Evolutionary conservation across 2,888 invertebrate genomes (phyloP).

Genomic region (Eulithis testata): DNA sequence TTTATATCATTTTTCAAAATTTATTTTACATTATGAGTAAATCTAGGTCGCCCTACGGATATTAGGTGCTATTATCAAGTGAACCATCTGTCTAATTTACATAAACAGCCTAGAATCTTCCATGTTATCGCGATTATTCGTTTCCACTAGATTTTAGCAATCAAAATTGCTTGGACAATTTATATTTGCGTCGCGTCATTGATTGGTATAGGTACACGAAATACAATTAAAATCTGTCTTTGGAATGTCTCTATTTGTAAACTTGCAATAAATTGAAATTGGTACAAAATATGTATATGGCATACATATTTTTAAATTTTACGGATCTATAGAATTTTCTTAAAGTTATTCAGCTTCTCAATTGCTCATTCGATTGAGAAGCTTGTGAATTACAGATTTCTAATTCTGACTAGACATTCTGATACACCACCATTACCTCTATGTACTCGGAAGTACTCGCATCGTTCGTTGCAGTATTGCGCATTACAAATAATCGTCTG

Average conservation of each 20-base stretch:
- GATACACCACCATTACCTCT: not conserved
- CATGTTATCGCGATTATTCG: slow-evolving; percentile 23
- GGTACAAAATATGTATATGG: too few relatives aligned
- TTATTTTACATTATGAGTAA: too few relatives aligned
- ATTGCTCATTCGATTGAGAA: too few relatives aligned
- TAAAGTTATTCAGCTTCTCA: too few relatives aligned
- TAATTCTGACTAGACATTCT: not conserved
- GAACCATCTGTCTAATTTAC: slow-evolving; percentile 23
- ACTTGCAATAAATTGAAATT: not conserved
- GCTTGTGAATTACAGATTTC: not conserved
- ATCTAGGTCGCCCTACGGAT: slow-evolving; percentile 2
- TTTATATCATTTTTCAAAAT: too few relatives aligned
- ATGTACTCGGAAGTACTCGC: not conserved
- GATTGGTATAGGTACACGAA: not conserved
- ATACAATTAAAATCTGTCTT: not conserved
- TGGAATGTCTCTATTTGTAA: not conserved
- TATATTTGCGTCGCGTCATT: not conserved
- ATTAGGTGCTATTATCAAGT: slow-evolving; percentile 14
- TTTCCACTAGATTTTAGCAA: slow-evolving; percentile 14
- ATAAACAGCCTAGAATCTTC: slow-evolving; percentile 27
- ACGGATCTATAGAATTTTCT: too few relatives aligned
- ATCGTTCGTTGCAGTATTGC: slow-evolving; percentile 28
- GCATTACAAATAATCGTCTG: slow-evolving; percentile 38
- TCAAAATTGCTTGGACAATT: slow-evolving; percentile 17
- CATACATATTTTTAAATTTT: too few relatives aligned